phyloP scores from a whole-genome alignment of 2,797 vertebrate genomes.

The Phrynocephalus forsythii region DNA sequence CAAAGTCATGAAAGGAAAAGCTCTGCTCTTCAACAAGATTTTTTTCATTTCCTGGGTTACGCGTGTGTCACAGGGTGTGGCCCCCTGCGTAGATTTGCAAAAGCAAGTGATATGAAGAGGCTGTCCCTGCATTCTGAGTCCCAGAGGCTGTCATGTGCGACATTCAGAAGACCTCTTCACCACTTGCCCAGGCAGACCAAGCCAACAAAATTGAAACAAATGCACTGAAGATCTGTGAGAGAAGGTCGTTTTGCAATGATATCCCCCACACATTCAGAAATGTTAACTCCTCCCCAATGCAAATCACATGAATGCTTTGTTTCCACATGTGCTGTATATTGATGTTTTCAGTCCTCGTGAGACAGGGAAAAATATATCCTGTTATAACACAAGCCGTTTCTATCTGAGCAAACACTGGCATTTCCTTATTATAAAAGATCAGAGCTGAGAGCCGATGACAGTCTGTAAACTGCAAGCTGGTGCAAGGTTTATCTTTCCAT shows the following conservation, averaged over 20 bases:
- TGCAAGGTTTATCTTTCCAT: conserved; percentile 67
- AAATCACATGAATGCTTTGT: neutral
- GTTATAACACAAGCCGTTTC: conserved; percentile 56
- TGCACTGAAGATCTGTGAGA: neutral
- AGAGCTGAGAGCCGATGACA: conserved; percentile 60
- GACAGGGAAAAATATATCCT: neutral
- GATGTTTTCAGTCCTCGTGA: neutral
- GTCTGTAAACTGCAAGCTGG: conserved; percentile 66
- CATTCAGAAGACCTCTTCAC: neutral
- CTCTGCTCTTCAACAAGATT: no score
- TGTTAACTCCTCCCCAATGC: neutral
- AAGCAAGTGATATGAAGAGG: no score
- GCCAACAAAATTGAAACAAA: neutral
- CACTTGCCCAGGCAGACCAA: neutral
- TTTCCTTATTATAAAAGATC: conserved; percentile 61
- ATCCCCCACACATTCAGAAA: neutral
- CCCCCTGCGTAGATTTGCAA: no score
- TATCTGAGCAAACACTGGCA: conserved; percentile 56
- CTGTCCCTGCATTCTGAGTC: neutral
- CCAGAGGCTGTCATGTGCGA: neutral
- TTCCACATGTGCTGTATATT: neutral
- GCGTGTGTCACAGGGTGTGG: neutral
- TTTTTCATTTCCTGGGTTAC: no score
- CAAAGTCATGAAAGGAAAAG: no score
- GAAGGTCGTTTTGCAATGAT: neutral